A percentile compares a stretch with the other conserved stretches of the same genome.
phyloP scores from a whole-genome alignment of 2,113 vertebrate species.

The Drymodes brunneopygia region DNA sequence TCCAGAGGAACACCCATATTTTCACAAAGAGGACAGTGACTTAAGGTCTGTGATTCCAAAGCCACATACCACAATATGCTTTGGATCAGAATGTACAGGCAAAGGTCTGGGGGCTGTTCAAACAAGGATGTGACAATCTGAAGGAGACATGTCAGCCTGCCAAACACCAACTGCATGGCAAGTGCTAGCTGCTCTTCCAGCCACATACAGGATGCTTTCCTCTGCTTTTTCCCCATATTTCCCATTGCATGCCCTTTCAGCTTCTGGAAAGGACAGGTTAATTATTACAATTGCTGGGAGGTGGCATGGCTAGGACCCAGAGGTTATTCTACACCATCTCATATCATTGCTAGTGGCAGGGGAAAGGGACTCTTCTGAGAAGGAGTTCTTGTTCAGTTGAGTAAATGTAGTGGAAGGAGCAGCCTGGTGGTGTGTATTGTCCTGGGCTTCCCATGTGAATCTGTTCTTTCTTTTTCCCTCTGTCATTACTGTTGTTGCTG shows the following conservation, averaged over 20 bases:
- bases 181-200: not conserved
- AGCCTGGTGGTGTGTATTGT: rapidly evolving
- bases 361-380: not conserved
- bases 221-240: not conserved
- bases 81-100: not conserved
- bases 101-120: not conserved
- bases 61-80: not conserved
- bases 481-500: not conserved
- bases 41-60: not conserved
- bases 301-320: not conserved
- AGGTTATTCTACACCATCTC: not conserved
- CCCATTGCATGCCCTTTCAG: not conserved
- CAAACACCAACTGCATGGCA: not conserved
- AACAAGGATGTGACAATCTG: not conserved
- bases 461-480: not conserved
- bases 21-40: not conserved
- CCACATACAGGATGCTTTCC: not conserved
- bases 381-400: not conserved
- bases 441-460: not conserved
- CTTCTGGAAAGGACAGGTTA: not conserved
- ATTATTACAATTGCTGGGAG: not conserved
- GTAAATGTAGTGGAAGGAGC: not conserved
- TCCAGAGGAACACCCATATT: not conserved
- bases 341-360: not conserved
- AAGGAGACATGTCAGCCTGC: not conserved